Base-by-base conservation (phyloP, 2,888 invertebrate species). In the Xestia xanthographa region DNA sequence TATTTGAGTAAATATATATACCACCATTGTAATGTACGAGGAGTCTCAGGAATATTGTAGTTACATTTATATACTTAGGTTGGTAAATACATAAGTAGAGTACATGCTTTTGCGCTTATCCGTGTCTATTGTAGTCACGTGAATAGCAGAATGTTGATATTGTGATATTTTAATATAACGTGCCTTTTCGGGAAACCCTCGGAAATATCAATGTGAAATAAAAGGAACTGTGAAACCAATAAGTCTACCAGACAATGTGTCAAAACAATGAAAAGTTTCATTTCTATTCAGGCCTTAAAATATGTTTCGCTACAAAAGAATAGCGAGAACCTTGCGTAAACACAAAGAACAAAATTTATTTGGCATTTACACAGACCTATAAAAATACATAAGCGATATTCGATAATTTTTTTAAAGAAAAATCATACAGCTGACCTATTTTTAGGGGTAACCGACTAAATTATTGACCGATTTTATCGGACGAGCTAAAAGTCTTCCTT, bases 361-460 rank as follows among this genome's bases (percentile, higher is more conserved):
- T 26, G 26, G 17, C 17, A 12, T 26, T 78, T 26, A 65, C 17
- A 17, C 8, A n/a, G 14, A 48, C 43, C n/a, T 20, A 62, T n/a
- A 45, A 53, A 63, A 43, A 22, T 9, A n/a, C 26, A 53, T 60
- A 26, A 17, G 9, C 29, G 12, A 73, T 56, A 43, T 56, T 3
- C 4, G 11, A 22, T 43, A 22, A 3, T 43, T 26, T 5, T 63
- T 63, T 43, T 4, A 79, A 62, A 70, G 29, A n/a, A 66, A 6
- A 66, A 66, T 82, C 62, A 67, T 53, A 50, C n/a, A 41, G n/a
- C 1, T 83, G 79, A 66, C 50, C 83, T 53, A 78, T n/a, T 83
- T 80, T 48, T 26, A 5, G 41, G n/a, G 66, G 53, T 48, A 20
- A 74, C 12, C 5, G 17, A 9, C 2, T 34, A 34, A 48, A 56